Percentiles rank a stretch among this genome's conserved stretches.
Evolutionary conservation across 2,888 invertebrate genomes (phyloP).

Genomic region (Trichopoda pennipes): DNA sequence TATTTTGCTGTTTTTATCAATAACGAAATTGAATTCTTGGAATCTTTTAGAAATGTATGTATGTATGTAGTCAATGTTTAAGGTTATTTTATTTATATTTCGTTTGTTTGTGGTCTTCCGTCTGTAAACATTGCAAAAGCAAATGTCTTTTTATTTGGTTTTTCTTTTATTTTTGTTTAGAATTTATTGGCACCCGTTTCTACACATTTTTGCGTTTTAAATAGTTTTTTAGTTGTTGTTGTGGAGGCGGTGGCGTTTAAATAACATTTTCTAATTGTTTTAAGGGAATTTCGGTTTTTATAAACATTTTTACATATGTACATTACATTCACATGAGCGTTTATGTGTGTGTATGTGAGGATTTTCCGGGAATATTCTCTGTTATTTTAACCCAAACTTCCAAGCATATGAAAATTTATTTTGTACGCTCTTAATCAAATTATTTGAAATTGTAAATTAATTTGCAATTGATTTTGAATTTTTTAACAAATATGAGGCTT

Average conservation of each 20-base stretch:
- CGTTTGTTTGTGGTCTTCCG: constrained; percentile 41
- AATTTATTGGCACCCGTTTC: constrained; percentile 60
- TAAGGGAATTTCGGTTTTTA: constrained; percentile 50
- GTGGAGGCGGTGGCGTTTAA: constrained; percentile 60
- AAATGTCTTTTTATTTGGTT: constrained; percentile 1
- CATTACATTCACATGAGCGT: no score
- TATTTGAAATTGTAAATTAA: no score
- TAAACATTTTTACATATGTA: neutral
- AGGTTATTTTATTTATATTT: constrained; percentile 30
- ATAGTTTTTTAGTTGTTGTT: constrained; percentile 4
- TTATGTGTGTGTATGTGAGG: neutral
- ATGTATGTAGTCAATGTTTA: constrained; percentile 43
- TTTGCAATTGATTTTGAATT: no score
- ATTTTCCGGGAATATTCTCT: no score
- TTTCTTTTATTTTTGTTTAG: constrained; percentile 16
- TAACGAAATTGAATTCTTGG: constrained; percentile 48
- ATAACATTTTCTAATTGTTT: constrained; percentile 48
- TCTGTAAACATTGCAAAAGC: constrained; percentile 38
- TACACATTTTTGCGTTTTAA: constrained; percentile 48
- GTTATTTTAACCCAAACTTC: no score
- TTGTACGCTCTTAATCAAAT: no score
- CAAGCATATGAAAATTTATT: no score
- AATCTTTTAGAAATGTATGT: constrained; percentile 34
- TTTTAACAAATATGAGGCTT: no score
- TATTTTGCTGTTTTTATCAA: constrained; percentile 22